A percentile compares a stretch with the other conserved stretches of the same genome.
Conservation (phyloP, 2,113 vertebrate genomes). For the Acrocephalus arundinaceus region DNA sequence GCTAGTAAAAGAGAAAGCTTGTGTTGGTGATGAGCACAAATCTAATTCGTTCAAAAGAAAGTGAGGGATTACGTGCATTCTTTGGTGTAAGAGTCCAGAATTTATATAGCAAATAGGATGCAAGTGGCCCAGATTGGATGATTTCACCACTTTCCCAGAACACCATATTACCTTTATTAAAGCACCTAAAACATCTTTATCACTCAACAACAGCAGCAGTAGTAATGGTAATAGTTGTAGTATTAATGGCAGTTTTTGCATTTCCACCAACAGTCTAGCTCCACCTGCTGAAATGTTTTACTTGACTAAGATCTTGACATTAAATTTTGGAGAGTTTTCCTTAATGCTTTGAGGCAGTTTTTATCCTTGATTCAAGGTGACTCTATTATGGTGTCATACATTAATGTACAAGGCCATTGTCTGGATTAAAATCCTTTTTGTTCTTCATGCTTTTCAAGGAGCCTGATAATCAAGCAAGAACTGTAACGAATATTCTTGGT, state of each 20-base stretch:
- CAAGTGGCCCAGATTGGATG: background rate
- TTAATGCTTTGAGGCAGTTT: background rate
- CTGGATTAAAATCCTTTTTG: background rate
- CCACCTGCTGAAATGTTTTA: background rate
- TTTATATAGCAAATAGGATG: background rate
- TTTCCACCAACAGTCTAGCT: background rate
- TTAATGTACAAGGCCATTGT: background rate
- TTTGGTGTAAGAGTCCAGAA: background rate
- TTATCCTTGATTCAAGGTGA: background rate
- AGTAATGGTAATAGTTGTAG: background rate
- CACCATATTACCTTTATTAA: background rate
- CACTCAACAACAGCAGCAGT: background rate
- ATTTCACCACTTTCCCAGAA: background rate
- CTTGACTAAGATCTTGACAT: background rate
- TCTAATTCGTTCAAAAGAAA: background rate
- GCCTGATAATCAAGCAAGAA: background rate
- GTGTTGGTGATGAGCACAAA: background rate
- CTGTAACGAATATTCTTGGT: background rate
- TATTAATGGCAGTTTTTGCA: background rate
- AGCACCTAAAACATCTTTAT: background rate
- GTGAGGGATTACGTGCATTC: background rate
- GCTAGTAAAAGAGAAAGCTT: background rate
- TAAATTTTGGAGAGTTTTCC: background rate
- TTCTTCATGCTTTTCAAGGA: background rate
- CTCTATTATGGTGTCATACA: background rate